Conservation (phyloP, 1,140 invertebrate species). For the Meloidogyne chitwoodi region DNA sequence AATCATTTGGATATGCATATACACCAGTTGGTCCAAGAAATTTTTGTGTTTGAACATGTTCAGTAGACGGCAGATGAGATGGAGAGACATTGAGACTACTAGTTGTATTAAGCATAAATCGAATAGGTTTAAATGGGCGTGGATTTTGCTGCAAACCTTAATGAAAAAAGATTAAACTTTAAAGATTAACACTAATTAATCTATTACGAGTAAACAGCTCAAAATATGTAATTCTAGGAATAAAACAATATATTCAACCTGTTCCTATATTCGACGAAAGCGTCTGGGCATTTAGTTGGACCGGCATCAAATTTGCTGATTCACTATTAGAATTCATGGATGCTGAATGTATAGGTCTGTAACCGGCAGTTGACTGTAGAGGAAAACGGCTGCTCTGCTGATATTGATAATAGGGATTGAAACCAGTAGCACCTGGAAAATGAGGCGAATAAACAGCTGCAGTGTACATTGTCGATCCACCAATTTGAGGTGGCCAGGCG, state of each 20-base stretch:
- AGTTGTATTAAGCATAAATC: conserved; percentile 16
- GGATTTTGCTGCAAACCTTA: conserved; percentile 13
- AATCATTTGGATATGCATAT: conserved; percentile 1
- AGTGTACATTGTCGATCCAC: not conserved
- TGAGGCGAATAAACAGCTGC: not conserved
- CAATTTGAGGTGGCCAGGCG: not conserved
- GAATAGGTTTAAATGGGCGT: conserved; percentile 15
- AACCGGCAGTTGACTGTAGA: not conserved
- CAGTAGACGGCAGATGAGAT: not conserved
- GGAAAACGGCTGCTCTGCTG: not conserved
- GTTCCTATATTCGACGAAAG: conserved; percentile 4
- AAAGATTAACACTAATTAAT: too few species aligned
- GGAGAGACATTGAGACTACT: not conserved
- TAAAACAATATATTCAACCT: not conserved
- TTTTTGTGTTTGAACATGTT: conserved; percentile 2
- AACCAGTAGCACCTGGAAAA: not conserved
- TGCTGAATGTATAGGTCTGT: not conserved
- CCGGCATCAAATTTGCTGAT: not conserved
- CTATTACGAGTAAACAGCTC: too few species aligned
- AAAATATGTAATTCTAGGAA: too few species aligned
- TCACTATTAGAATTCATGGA: not conserved
- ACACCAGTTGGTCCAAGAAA: conserved; percentile 16
- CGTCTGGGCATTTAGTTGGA: not conserved
- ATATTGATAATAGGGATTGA: conserved; percentile 16
- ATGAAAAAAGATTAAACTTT: not conserved